These are phyloP conservation scores for Caenorhabditis sp. DNA, from an alignment of 2,888 invertebrate genomes.

Conservation along the genomic window DNA sequence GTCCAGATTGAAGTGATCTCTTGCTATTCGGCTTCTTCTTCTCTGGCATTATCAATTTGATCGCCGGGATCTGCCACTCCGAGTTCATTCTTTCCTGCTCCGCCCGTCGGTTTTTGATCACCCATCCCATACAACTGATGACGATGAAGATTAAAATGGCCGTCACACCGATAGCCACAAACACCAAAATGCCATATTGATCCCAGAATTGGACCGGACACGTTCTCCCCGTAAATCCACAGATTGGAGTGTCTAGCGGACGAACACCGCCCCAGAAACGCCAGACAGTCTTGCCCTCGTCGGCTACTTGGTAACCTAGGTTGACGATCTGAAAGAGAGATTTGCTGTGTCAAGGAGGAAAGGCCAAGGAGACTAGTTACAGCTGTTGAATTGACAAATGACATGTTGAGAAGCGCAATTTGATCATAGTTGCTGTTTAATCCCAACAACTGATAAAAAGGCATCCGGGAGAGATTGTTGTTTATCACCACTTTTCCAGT, in stretches of 20 bases:
- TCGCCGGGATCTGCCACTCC: conserved; percentile 68
- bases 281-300: conserved; percentile 32
- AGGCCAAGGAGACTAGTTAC: not conserved
- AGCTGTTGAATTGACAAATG: conserved; percentile 39
- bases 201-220: conserved; percentile 68
- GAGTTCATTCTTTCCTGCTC: conserved; percentile 64
- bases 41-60: conserved; percentile 35
- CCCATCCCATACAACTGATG: conserved; percentile 3
- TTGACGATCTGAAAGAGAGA: conserved; percentile 16
- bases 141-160: conserved; percentile 26
- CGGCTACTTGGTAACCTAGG: conserved; percentile 14
- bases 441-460: conserved; percentile 64
- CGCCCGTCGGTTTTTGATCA: conserved; percentile 32
- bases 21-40: conserved; percentile 16
- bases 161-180: conserved; percentile 48
- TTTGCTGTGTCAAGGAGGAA: too few relatives aligned
- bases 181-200: conserved; percentile 56
- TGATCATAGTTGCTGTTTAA: conserved; percentile 60
- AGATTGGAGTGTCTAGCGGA: conserved; percentile 63
- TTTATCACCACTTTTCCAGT: conserved; percentile 64
- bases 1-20: conserved; percentile 34
- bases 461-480: conserved; percentile 53
- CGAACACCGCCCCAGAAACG: conserved; percentile 44
- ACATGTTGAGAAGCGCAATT: conserved; percentile 52
- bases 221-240: conserved; percentile 61